These are phyloP conservation scores for Odontomachus brunneus DNA, from an alignment of 1,140 invertebrate species.

Conservation along the genomic window DNA sequence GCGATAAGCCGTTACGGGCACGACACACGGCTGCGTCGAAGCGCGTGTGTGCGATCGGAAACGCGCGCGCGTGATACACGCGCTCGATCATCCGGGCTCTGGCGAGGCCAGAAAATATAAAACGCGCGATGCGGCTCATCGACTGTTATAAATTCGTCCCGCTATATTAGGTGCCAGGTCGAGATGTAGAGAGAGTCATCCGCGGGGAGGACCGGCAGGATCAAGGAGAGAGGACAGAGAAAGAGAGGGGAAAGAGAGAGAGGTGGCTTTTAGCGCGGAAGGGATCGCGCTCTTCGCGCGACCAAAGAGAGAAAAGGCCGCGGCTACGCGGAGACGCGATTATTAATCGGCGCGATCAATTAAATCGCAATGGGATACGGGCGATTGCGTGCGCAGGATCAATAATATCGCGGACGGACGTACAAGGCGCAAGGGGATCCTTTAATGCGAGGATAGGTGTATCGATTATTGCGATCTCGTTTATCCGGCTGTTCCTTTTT, in stretches of 20 bases:
- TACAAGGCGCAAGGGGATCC: conserved; percentile 76
- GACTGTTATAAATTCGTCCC: conserved; percentile 78
- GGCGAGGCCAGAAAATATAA: conserved; percentile 35
- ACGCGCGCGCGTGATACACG: background rate
- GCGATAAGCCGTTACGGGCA: conserved; percentile 38
- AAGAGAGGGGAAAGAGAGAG: background rate
- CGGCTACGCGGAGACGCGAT: conserved; percentile 76
- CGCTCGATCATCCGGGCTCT: conserved; percentile 23
- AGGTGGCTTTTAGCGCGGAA: conserved; percentile 39
- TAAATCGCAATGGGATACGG: conserved; percentile 83
- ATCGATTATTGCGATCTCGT: conserved; percentile 76
- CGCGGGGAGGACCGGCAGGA: conserved; percentile 6
- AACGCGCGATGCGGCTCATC: conserved; percentile 57
- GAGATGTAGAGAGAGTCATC: background rate
- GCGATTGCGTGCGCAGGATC: conserved; percentile 81
- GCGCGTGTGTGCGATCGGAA: conserved; percentile 10
- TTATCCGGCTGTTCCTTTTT: conserved; percentile 68
- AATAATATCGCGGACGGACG: conserved; percentile 79
- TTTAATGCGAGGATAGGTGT: conserved; percentile 81
- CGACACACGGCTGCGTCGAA: background rate
- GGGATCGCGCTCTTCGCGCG: conserved; percentile 18
- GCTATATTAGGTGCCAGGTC: conserved; percentile 78
- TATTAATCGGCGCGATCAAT: conserved; percentile 84
- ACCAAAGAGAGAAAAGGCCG: conserved; percentile 31
- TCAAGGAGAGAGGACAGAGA: conserved; percentile 19